Base-by-base conservation (phyloP, 2,888 invertebrate genomes). In the Endotricha flammealis region DNA sequence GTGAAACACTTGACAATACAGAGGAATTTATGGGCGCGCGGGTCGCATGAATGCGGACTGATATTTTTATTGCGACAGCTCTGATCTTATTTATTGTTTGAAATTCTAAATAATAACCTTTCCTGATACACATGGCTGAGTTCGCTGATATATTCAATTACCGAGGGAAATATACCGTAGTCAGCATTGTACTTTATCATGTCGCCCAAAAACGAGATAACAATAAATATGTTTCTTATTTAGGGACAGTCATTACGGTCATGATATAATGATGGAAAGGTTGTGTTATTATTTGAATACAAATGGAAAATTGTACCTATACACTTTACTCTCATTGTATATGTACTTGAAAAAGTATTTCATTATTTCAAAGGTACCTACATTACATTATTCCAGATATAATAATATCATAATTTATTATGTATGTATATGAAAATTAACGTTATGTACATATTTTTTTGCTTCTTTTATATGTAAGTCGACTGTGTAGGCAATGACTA, bases 1-100 rank as follows among this genome's bases (percentile, higher is more conserved):
- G 64, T 70, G 69, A 71, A 69, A 70, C 66, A 66, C 66, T 51
- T 69, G 67, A 66, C 64, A 59, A 56, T 62, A 56, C 59, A 56
- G 53, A 48, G 52, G 57, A 69, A 74, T 74, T 73, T 73, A 72
- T 66, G 70, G 44, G 39, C 39, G 41, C 42, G 46, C 38, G 42
- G 36, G 42, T 29, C 39, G 44, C 48, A 44, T 48, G 45, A 46
- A 46, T 50, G 41, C 38, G 39, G 34, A 39, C 44, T 41, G 44
- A 47, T 42, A 47, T 44, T 44, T 47, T 47, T 44, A 47, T 47
- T 44, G 41, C 40, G 44, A 42, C 42, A 37, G 32, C 29, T 27
- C 22, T 20, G 39, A 32, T 37, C 35, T 38, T 43, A 32, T 39
- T 38, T 40, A 38, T 36, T 38, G 36, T 37, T 17, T n/a, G n/a